A percentile compares a stretch with the other conserved stretches of the same genome.
Evolutionary conservation across 2,797 vertebrate genomes (phyloP).

Genomic region (Rhabdophis nuchalis): DNA sequence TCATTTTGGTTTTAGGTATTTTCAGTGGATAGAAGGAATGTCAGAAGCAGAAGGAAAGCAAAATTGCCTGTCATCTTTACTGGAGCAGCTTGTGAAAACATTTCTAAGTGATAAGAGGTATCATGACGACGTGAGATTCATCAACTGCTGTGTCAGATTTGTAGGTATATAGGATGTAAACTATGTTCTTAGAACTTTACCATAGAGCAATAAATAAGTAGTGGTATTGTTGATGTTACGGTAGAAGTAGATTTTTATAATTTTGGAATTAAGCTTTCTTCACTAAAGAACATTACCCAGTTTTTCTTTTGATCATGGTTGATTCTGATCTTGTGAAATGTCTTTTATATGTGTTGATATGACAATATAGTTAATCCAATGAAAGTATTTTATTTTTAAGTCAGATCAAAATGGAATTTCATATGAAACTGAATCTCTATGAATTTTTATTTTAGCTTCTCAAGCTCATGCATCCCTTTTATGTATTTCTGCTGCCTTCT

Average conservation of each 20-base stretch:
- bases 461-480: not conserved
- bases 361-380: not conserved
- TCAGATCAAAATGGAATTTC: not conserved
- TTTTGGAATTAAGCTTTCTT: not conserved
- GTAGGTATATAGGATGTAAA: conserved; percentile 69
- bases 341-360: not conserved
- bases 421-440: not conserved
- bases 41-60: conserved; percentile 59
- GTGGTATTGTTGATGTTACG: no score
- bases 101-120: conserved; percentile 79
- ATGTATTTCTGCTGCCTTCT: not conserved
- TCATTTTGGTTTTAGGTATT: conserved; percentile 72
- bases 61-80: conserved; percentile 65
- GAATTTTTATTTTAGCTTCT: no score
- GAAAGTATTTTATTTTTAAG: not conserved
- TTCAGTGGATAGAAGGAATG: conserved; percentile 73
- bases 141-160: conserved; percentile 82
- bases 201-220: not conserved
- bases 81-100: conserved; percentile 78
- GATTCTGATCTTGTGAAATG: not conserved
- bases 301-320: not conserved
- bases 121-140: conserved; percentile 78
- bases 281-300: not conserved
- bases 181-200: not conserved
- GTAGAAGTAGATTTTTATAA: not conserved